phyloP scores from a whole-genome alignment of 2,113 vertebrate genomes.

The Hoplias malabaricus region DNA sequence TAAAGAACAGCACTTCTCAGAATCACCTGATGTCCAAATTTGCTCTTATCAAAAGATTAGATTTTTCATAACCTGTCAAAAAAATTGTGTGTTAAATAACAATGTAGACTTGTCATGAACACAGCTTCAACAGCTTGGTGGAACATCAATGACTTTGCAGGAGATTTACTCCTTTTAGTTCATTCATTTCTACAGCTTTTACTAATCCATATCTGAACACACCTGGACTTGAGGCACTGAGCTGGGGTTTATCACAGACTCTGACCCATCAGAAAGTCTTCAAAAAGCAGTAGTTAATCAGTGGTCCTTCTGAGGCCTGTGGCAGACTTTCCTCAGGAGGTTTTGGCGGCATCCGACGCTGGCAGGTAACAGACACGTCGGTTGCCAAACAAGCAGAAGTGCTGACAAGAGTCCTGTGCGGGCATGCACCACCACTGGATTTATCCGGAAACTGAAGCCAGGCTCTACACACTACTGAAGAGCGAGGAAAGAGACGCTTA shows the following conservation, averaged over 20 bases:
- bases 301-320: background rate
- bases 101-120: background rate
- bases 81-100: background rate
- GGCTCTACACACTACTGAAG: background rate
- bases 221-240: background rate
- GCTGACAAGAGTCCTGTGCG: background rate
- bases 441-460: background rate
- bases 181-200: background rate
- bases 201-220: background rate
- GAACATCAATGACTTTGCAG: background rate
- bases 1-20: conserved; percentile 3
- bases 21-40: conserved; percentile 5
- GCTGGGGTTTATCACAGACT: background rate
- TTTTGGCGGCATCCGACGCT: conserved; percentile 9
- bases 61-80: background rate
- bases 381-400: conserved; percentile 7
- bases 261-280: background rate
- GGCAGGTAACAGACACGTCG: background rate
- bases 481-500: background rate
- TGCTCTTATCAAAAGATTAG: background rate
- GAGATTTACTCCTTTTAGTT: background rate
- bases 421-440: background rate
- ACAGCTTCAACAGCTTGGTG: background rate
- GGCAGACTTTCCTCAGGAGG: background rate
- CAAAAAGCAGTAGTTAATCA: background rate